Evolutionary conservation across 2,113 vertebrate genomes (phyloP), one percentile per base, ranked within the genome.

Genomic region (Aptenodytes forsteri): DNA sequence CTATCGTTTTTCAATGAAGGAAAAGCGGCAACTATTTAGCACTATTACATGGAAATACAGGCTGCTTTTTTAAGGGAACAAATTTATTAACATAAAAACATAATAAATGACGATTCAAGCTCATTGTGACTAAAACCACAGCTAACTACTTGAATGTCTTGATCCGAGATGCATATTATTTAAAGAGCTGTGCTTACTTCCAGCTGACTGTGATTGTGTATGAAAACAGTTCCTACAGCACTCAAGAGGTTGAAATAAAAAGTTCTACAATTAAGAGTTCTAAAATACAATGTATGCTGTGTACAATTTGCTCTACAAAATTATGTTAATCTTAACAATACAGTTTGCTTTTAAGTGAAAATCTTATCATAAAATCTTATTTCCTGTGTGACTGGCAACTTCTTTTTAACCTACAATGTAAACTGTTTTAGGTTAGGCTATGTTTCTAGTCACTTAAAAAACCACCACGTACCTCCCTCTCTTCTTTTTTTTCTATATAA

Each of bases 51-150:
- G 34, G 87, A 85, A 87, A 85, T 40, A 72, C 2, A 80, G 23
- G 9, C 23, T 84, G 4, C 4, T 52, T 87, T 79, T 76, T 82
- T 47, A 55, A 75, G 27, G 9, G 25, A 85, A 69, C 3, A 75
- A 75, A 87, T 69, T 87, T 47, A 82, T 52, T 87, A 67, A 82
- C 27, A 40, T 25, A 71, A 81, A 66, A 61, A 2, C 26, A 62
- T 36, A 64, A 85, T 44, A 84, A 89, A 80, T n/a, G 4, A 83
- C 0, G 12, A 56, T 34, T 70, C 26, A 61, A 65, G 34, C 13
- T 83, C 66, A 83, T 34, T 94, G 11, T 54, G 71, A 95, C 73
- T 49, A 83, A 94, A 92, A 18, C 13, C 62, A 80, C 15, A 62
- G 30, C 22, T 62, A 90, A 56, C 22, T 72, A 44, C 55, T 50